These are phyloP conservation scores for Pseudonaja textilis DNA, from an alignment of 2,113 vertebrate genomes.

Conservation along the genomic window DNA sequence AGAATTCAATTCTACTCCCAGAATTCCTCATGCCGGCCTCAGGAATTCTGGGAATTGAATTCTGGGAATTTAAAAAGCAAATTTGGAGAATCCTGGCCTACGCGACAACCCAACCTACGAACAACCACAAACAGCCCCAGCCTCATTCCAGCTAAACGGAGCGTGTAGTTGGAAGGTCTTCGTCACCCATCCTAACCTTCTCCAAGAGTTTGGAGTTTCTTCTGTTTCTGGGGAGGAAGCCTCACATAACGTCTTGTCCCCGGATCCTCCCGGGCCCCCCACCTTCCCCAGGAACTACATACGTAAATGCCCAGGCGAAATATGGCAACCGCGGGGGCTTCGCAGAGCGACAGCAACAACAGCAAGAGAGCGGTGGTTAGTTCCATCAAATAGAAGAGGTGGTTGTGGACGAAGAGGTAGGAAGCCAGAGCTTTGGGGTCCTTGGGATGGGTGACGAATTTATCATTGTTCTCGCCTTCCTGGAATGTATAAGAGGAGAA, in stretches of 20 bases:
- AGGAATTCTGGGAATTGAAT: too few relatives aligned
- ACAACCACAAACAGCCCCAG: neutral
- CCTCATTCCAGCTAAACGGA: neutral
- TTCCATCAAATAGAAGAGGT: slow-evolving; percentile 97
- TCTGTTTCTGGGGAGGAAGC: neutral
- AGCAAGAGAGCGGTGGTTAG: slow-evolving; percentile 86
- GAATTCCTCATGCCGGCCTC: too few relatives aligned
- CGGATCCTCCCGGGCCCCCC: neutral
- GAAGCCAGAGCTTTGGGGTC: slow-evolving; percentile 87
- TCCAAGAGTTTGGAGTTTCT: too few relatives aligned
- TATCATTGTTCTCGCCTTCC: slow-evolving; percentile 98
- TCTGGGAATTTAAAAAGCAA: too few relatives aligned
- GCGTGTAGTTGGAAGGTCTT: neutral
- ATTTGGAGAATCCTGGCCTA: too few relatives aligned
- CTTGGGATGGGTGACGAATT: slow-evolving; percentile 96
- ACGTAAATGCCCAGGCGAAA: slow-evolving; percentile 94
- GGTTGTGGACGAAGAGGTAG: slow-evolving; percentile 97
- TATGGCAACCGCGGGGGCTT: slow-evolving; percentile 90
- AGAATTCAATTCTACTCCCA: too few relatives aligned
- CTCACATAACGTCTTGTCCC: neutral
- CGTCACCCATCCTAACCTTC: neutral
- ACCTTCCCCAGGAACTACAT: slow-evolving; percentile 40
- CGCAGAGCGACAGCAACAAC: slow-evolving; percentile 91
- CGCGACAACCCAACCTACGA: too few relatives aligned
- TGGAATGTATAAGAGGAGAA: slow-evolving; percentile 43